These are phyloP conservation scores for Lithodes maja DNA, from an alignment of 2,888 invertebrate genomes.

Conservation along the genomic window DNA sequence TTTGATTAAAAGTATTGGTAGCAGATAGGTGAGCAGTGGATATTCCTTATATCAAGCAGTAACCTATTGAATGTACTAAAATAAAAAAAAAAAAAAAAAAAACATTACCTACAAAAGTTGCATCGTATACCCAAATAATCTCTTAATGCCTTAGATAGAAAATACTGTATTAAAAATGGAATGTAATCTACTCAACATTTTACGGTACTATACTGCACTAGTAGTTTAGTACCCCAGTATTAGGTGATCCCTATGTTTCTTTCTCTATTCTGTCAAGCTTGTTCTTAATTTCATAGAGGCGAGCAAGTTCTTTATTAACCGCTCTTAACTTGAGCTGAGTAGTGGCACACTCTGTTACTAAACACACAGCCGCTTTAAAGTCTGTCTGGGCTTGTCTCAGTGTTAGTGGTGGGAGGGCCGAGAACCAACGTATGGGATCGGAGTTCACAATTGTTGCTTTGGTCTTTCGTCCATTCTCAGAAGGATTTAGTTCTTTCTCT, in stretches of 20 bases:
- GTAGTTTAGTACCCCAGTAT: not conserved
- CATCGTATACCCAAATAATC: no score
- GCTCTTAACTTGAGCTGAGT: conserved; percentile 56
- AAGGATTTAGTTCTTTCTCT: not conserved
- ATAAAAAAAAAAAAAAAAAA: no score
- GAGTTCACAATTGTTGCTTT: conserved; percentile 15
- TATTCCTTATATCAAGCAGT: no score
- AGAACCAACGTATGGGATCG: conserved; percentile 68
- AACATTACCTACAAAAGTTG: no score
- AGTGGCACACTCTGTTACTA: conserved; percentile 60
- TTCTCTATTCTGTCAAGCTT: conserved; percentile 43
- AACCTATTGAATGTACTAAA: no score
- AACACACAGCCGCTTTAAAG: conserved; percentile 55
- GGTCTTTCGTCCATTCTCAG: not conserved
- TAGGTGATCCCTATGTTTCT: conserved; percentile 30
- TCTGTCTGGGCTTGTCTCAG: conserved; percentile 60
- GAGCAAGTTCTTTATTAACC: conserved; percentile 47
- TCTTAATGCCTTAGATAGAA: no score
- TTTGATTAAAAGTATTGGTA: no score
- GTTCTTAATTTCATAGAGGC: conserved; percentile 41
- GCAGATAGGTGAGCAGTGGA: no score
- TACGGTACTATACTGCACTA: not conserved
- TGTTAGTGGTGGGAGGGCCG: conserved; percentile 61
- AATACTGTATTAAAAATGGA: no score
- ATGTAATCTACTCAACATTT: no score